A percentile compares a stretch with the other conserved stretches of the same genome.
These are phyloP conservation scores for Herpailurus yagouaroundi DNA, from an alignment of 2,113 vertebrate genomes.

Conservation along the genomic window DNA sequence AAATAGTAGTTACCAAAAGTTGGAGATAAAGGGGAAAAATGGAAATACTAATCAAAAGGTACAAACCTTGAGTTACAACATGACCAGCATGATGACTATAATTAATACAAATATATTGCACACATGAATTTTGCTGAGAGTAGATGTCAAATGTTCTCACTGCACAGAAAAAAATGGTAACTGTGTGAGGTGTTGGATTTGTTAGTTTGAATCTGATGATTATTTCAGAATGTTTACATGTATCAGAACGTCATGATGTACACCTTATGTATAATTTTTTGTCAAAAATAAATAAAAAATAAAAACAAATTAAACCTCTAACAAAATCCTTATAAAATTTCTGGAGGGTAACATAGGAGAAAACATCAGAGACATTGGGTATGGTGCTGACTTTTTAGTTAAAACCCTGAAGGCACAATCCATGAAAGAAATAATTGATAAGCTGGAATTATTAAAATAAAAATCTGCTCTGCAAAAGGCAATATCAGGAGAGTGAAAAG, in stretches of 20 bases:
- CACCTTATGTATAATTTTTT: not conserved
- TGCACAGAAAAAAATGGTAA: not conserved
- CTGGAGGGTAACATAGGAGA: not conserved
- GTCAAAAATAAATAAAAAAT: not conserved
- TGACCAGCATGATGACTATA: not conserved
- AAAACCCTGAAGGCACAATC: not conserved
- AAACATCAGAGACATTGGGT: not conserved
- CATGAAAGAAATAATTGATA: not conserved
- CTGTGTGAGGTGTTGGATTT: not conserved
- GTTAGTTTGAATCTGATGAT: not conserved
- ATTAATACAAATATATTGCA: not conserved
- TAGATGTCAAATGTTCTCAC: not conserved
- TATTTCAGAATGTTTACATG: not conserved
- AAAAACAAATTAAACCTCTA: not conserved
- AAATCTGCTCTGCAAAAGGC: not conserved
- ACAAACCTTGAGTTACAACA: not conserved
- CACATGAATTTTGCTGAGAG: not conserved
- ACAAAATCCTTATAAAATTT: not conserved
- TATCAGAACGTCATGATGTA: not conserved
- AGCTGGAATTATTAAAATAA: not conserved
- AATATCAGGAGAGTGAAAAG: not conserved
- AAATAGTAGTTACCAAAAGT: not conserved
- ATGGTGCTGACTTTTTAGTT: not conserved
- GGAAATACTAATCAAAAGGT: not conserved
- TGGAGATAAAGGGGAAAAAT: not conserved